Evolutionary conservation across 2,888 invertebrate genomes (phyloP).

Genomic region (Tuberolachnus salignus): DNA sequence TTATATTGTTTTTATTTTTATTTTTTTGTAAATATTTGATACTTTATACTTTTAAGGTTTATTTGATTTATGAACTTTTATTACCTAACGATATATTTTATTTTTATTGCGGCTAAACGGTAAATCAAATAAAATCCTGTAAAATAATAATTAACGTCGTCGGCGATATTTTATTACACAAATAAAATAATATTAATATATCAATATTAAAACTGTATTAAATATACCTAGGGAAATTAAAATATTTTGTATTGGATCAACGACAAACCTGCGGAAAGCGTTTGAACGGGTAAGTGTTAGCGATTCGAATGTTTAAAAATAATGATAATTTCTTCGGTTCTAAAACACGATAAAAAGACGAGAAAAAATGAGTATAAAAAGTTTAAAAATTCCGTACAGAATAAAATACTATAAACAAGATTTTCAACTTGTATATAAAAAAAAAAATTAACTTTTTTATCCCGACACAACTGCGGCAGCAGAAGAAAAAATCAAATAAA

Average conservation of each 20-base stretch:
- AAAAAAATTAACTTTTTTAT: constrained; percentile 34
- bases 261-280: too few relatives aligned
- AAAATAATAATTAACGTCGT: too few relatives aligned
- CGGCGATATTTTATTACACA: not conserved
- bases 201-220: not conserved
- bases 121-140: too few relatives aligned
- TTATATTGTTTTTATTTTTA: too few relatives aligned
- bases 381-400: not conserved
- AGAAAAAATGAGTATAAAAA: not conserved
- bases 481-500: not conserved
- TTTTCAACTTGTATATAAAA: not conserved
- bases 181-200: not conserved
- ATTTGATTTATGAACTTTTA: too few relatives aligned
- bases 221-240: not conserved
- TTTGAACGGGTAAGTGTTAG: not conserved
- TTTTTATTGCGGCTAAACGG: not conserved
- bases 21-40: too few relatives aligned
- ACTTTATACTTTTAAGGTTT: too few relatives aligned
- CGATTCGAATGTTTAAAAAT: not conserved
- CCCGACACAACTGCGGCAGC: not conserved
- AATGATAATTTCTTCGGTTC: not conserved
- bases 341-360: not conserved
- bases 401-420: constrained; percentile 2
- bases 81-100: not conserved
- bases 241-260: too few relatives aligned